Percentiles rank a stretch among this genome's conserved stretches.
These are phyloP conservation scores for Riptortus pedestris DNA, from an alignment of 1,140 invertebrate genomes.

Conservation along the genomic window DNA sequence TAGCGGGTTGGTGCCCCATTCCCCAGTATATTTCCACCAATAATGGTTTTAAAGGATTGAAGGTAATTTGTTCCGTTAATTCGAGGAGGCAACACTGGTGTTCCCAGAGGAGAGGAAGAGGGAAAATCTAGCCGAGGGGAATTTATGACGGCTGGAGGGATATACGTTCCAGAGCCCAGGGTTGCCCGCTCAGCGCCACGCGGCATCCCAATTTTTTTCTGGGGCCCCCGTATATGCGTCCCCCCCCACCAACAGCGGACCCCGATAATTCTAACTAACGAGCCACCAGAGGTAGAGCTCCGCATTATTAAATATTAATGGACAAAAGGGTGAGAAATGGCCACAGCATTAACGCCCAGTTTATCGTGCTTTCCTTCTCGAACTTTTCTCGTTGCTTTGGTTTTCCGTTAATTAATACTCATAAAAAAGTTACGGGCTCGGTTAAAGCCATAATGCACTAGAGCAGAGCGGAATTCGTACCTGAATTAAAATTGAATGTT, in stretches of 20 bases:
- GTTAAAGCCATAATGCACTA: no score
- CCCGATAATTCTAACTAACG: conserved; percentile 7
- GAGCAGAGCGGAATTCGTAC: no score
- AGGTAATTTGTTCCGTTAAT: conserved; percentile 9
- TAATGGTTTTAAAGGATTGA: conserved; percentile 6
- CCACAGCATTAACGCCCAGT: background rate
- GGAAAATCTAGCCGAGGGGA: no score
- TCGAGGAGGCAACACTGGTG: background rate
- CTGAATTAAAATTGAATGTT: no score
- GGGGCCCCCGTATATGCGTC: background rate
- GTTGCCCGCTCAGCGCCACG: background rate
- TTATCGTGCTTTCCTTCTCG: background rate
- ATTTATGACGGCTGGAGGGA: background rate
- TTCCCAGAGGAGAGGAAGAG: background rate
- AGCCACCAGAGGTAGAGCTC: background rate
- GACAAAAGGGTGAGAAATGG: background rate
- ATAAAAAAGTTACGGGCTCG: no score
- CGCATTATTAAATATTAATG: conserved; percentile 8
- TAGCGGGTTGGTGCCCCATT: no score
- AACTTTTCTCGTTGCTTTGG: no score
- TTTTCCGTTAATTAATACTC: no score
- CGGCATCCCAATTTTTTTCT: background rate
- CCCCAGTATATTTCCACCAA: conserved; percentile 1
- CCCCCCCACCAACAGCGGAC: background rate
- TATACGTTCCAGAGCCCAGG: background rate